These are phyloP conservation scores for Chrysodeixis includens DNA, from an alignment of 2,888 invertebrate genomes.

Conservation along the genomic window DNA sequence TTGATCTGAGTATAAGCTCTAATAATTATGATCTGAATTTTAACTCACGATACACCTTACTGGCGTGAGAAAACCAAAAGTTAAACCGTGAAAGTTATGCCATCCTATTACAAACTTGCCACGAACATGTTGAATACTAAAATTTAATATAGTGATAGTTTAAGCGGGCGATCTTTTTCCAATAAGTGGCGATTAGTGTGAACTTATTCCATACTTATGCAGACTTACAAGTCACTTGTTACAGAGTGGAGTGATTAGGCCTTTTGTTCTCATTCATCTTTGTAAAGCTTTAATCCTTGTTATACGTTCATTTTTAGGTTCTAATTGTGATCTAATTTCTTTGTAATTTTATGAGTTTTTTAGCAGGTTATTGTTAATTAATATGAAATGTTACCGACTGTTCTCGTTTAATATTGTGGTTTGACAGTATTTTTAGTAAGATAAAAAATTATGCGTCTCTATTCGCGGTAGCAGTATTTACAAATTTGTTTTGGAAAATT, in stretches of 20 bases:
- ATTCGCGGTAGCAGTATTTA: too few species aligned
- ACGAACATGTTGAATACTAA: constrained; percentile 38
- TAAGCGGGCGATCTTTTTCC: constrained; percentile 50
- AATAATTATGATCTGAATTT: not conserved
- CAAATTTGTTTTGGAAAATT: too few species aligned
- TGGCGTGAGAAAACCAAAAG: constrained; percentile 11
- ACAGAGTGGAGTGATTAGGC: constrained; percentile 50
- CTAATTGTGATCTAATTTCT: not conserved
- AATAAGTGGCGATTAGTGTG: constrained; percentile 61
- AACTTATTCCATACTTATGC: constrained; percentile 58
- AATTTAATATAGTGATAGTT: constrained; percentile 49
- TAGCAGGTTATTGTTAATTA: too few species aligned
- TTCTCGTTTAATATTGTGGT: too few species aligned
- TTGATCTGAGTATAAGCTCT: not conserved
- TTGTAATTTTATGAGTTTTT: not conserved
- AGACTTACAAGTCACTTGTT: constrained; percentile 50
- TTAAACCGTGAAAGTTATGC: constrained; percentile 20
- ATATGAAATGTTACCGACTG: too few species aligned
- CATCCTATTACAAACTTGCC: constrained; percentile 28
- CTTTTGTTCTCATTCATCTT: constrained; percentile 53
- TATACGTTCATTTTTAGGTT: constrained; percentile 34
- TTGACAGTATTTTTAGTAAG: too few species aligned
- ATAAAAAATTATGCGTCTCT: too few species aligned
- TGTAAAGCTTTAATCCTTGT: constrained; percentile 38
- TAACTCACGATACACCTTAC: constrained; percentile 16